Conservation (phyloP, 1,140 invertebrate genomes). For the Helicoverpa zea region DNA sequence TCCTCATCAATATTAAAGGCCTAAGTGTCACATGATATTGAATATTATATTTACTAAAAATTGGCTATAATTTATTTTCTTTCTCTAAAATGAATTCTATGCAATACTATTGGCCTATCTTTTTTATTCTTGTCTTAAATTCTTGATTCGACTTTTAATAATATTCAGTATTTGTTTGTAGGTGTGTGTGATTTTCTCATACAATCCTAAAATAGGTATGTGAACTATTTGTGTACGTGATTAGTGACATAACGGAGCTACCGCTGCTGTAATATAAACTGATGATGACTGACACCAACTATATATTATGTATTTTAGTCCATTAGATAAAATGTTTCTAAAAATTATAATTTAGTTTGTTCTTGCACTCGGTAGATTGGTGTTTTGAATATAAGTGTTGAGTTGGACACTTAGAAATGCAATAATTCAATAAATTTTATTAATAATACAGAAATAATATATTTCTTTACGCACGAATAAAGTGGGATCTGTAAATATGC, state of each 20-base stretch:
- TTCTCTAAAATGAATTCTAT: not conserved
- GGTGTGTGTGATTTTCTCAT: slow-evolving; percentile 35
- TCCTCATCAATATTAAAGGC: not conserved
- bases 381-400: slow-evolving; percentile 45
- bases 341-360: slow-evolving; percentile 61
- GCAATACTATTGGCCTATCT: not conserved
- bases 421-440: slow-evolving; percentile 46
- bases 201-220: slow-evolving; percentile 33
- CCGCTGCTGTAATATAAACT: slow-evolving; percentile 65
- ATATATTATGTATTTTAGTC: slow-evolving; percentile 68
- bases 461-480: slow-evolving; percentile 43
- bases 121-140: not conserved
- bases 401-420: slow-evolving; percentile 30
- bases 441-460: slow-evolving; percentile 43
- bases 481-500: slow-evolving; percentile 36
- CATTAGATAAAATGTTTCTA: slow-evolving; percentile 72
- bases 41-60: slow-evolving; percentile 14
- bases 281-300: slow-evolving; percentile 74
- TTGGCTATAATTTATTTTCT: not conserved
- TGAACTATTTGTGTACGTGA: slow-evolving; percentile 35
- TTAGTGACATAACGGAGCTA: slow-evolving; percentile 55
- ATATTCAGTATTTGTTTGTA: slow-evolving; percentile 41
- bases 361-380: slow-evolving; percentile 54
- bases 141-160: slow-evolving; percentile 6
- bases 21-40: slow-evolving; percentile 34